Percentiles rank a stretch among this genome's conserved stretches.
These are phyloP conservation scores for Eolophus roseicapilla DNA, from an alignment of 2,113 vertebrate species.

Conservation along the genomic window DNA sequence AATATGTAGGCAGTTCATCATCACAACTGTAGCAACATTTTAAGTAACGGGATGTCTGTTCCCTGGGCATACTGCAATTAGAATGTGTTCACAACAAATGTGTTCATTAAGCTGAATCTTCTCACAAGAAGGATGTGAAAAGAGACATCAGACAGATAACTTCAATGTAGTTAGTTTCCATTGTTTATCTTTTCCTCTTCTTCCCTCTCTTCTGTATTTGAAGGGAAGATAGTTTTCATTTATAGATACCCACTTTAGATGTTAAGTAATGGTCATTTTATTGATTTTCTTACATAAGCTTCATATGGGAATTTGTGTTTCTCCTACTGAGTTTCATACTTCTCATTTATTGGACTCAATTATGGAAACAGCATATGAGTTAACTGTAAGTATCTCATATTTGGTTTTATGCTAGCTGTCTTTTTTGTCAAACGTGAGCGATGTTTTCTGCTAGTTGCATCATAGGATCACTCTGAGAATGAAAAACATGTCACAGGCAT, in stretches of 20 bases:
- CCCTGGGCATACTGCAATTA: conserved; percentile 22
- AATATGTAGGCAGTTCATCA: not conserved
- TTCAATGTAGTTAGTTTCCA: not conserved
- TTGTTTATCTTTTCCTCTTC: not conserved
- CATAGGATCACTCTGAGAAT: not conserved
- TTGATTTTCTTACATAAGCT: not conserved
- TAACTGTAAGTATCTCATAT: not conserved
- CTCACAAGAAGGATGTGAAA: not conserved
- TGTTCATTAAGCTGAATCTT: conserved; percentile 20
- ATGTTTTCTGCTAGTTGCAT: not conserved
- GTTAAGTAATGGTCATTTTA: not conserved
- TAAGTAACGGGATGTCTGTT: not conserved
- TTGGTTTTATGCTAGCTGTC: not conserved
- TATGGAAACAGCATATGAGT: not conserved
- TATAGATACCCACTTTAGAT: not conserved
- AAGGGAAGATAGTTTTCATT: not conserved
- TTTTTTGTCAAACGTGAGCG: not conserved
- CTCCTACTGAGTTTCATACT: not conserved
- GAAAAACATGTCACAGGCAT: not conserved
- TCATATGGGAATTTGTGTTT: not conserved
- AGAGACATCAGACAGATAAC: not conserved
- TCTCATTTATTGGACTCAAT: not conserved
- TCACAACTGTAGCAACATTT: not conserved
- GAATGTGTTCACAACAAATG: not conserved
- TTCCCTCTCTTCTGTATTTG: not conserved